Percentiles rank a stretch among this genome's conserved stretches.
Conservation (phyloP, 2,797 vertebrate species). For the Aeoliscus strigatus region DNA sequence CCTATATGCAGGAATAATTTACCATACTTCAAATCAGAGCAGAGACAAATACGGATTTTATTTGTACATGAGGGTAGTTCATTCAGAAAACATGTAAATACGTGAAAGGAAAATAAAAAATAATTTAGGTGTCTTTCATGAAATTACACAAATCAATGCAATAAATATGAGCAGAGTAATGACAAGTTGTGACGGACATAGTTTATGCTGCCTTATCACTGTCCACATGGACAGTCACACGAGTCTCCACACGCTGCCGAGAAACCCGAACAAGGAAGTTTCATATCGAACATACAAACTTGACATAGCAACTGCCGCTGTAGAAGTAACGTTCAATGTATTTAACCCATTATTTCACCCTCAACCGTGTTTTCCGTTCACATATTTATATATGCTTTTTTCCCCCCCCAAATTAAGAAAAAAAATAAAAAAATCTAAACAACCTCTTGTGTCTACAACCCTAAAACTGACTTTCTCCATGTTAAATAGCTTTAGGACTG, state of each 20-base stretch:
- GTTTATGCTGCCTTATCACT: conserved; percentile 56
- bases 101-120: conserved; percentile 81
- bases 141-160: conserved; percentile 83
- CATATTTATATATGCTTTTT: conserved; percentile 18
- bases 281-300: conserved; percentile 38
- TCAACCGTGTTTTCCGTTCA: conserved; percentile 12
- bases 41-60: conserved; percentile 72
- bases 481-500: conserved; percentile 66
- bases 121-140: conserved; percentile 86
- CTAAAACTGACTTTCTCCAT: conserved; percentile 42
- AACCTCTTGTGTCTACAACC: conserved; percentile 34
- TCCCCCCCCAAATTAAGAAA: conserved; percentile 4
- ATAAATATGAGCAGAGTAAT: conserved; percentile 85
- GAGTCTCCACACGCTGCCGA: conserved; percentile 29
- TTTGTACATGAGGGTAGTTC: conserved; percentile 78
- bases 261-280: conserved; percentile 31
- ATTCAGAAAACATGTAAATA: conserved; percentile 77
- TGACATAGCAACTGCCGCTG: conserved; percentile 43
- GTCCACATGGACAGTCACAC: conserved; percentile 34
- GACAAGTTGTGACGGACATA: conserved; percentile 55
- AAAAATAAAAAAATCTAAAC: too few species aligned
- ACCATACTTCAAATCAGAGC: conserved; percentile 80
- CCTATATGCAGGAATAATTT: conserved; percentile 89
- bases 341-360: conserved; percentile 36
- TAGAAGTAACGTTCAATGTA: conserved; percentile 36